Percentiles rank a stretch among this genome's conserved stretches.
These are phyloP conservation scores for Aphelinus certus DNA, from an alignment of 1,140 invertebrate species.

Conservation along the genomic window DNA sequence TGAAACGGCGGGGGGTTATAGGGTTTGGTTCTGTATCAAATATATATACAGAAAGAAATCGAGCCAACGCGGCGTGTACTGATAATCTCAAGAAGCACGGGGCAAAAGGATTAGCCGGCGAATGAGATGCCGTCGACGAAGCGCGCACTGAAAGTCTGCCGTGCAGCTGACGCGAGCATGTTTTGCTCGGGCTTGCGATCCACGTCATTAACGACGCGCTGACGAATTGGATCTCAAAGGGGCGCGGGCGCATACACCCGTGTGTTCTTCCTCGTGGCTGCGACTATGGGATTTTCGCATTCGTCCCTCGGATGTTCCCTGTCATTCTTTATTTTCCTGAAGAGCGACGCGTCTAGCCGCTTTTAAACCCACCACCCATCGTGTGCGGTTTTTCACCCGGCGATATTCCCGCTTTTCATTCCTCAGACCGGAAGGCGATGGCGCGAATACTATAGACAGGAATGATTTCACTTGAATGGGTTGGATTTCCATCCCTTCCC, in stretches of 20 bases:
- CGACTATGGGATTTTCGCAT: not conserved
- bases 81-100: no score
- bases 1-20: no score
- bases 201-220: constrained; percentile 14
- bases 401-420: no score
- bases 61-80: no score
- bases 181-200: constrained; percentile 9
- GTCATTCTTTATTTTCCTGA: constrained; percentile 34
- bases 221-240: constrained; percentile 19
- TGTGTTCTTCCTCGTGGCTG: constrained; percentile 6
- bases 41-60: no score
- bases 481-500: no score
- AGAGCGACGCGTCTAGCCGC: not conserved
- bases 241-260: not conserved
- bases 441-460: no score
- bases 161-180: constrained; percentile 26
- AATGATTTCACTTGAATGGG: no score
- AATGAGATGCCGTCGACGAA: constrained; percentile 22
- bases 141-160: constrained; percentile 20
- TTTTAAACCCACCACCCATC: no score
- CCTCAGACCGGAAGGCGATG: no score
- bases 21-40: no score
- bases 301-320: not conserved
- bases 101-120: constrained; percentile 19
- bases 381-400: not conserved